phyloP scores from a whole-genome alignment of 2,797 vertebrate species.

The Dicrostonyx torquatus region DNA sequence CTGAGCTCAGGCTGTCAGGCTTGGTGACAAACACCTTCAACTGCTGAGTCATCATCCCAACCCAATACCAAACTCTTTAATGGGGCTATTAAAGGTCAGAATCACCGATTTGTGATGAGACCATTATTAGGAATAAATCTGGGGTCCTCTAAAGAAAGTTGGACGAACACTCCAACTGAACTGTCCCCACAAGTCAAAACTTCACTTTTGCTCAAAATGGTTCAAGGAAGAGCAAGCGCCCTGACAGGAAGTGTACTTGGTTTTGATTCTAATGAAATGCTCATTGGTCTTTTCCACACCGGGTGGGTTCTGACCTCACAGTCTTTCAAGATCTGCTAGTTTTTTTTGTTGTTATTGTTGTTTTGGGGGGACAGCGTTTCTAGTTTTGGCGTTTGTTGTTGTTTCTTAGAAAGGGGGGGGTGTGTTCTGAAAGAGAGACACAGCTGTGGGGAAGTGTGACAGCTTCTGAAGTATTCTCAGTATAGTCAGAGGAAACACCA shows the following conservation, averaged over 20 bases:
- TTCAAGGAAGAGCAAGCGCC: not conserved
- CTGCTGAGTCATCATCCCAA: not conserved
- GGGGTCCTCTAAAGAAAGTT: not conserved
- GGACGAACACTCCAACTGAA: no score
- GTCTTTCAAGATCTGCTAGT: not conserved
- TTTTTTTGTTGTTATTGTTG: not conserved
- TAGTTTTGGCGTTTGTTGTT: not conserved
- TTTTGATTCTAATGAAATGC: not conserved
- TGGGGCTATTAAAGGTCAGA: not conserved
- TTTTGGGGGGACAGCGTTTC: not conserved
- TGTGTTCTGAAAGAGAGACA: not conserved
- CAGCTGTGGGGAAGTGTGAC: accelerated
- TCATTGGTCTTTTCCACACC: not conserved
- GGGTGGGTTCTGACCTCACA: not conserved
- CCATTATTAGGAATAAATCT: not conserved
- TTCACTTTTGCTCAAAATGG: not conserved
- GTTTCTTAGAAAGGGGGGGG: not conserved
- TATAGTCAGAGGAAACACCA: accelerated
- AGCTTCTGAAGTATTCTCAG: not conserved
- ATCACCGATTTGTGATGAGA: not conserved
- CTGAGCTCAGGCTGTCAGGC: not conserved
- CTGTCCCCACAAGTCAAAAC: not conserved
- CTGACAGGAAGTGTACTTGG: not conserved
- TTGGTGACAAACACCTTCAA: not conserved
- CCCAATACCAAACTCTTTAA: not conserved